Evolutionary conservation across 2,888 invertebrate species (phyloP).

Genomic region (Abrostola triplasia): DNA sequence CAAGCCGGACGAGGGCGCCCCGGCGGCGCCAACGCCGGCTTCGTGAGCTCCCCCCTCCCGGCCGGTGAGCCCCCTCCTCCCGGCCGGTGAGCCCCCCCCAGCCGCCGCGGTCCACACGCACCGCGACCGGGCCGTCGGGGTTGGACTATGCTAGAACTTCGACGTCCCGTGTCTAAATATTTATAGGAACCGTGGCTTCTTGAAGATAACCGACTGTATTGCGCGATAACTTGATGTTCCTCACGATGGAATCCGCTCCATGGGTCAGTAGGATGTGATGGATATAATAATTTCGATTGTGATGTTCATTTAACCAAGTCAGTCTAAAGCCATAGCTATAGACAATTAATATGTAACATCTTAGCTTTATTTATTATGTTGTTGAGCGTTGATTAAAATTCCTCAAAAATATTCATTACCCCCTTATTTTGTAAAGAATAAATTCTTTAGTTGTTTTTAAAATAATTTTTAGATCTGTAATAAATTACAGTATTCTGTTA

Average conservation of each 20-base stretch:
- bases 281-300: slow-evolving; percentile 43
- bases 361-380: slow-evolving; percentile 67
- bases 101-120: background rate
- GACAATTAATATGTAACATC: slow-evolving; percentile 32
- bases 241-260: slow-evolving; percentile 13
- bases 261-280: slow-evolving; percentile 56
- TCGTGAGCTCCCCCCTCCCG: slow-evolving; percentile 32
- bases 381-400: slow-evolving; percentile 54
- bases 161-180: background rate
- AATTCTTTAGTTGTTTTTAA: slow-evolving; percentile 76
- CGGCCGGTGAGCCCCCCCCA: background rate
- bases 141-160: slow-evolving; percentile 1
- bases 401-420: slow-evolving; percentile 62
- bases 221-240: slow-evolving; percentile 11
- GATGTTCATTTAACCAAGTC: slow-evolving; percentile 56
- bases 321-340: slow-evolving; percentile 55
- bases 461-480: slow-evolving; percentile 81
- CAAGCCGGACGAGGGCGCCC: slow-evolving; percentile 91
- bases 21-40: slow-evolving; percentile 73
- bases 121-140: background rate
- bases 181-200: slow-evolving; percentile 10
- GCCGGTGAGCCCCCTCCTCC: background rate
- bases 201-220: slow-evolving; percentile 23
- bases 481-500: slow-evolving; percentile 87
- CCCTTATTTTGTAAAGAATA: slow-evolving; percentile 65